phyloP scores from a whole-genome alignment of 2,113 vertebrate species.

The Petrocephalus microphthalmus region DNA sequence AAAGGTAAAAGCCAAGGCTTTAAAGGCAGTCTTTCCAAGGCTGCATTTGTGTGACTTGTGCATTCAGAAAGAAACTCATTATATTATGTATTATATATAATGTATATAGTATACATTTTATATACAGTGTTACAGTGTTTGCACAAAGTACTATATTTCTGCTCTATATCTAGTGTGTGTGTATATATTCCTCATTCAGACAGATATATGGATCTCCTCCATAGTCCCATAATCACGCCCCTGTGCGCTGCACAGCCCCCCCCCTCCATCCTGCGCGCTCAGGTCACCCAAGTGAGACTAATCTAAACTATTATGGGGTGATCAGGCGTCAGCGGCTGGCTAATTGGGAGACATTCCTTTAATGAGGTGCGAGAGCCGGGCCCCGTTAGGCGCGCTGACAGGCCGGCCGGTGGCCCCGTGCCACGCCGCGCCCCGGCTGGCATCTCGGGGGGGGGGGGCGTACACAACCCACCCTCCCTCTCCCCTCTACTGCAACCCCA shows the following conservation, averaged over 20 bases:
- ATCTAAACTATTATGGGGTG: constrained; percentile 23
- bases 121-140: neutral
- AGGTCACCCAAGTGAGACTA: constrained; percentile 21
- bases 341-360: constrained; percentile 23
- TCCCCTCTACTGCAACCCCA: neutral
- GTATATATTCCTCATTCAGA: neutral
- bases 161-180: too few relatives aligned
- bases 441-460: neutral
- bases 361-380: constrained; percentile 8
- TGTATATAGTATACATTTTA: neutral
- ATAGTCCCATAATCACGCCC: neutral
- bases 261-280: constrained; percentile 2
- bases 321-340: constrained; percentile 19
- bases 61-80: neutral
- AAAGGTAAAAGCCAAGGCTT: neutral
- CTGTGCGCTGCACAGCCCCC: neutral
- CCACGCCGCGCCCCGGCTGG: neutral
- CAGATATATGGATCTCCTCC: neutral
- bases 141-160: neutral
- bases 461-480: neutral
- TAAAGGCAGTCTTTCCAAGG: neutral
- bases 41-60: neutral
- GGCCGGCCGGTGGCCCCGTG: neutral
- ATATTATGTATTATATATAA: neutral
- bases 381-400: neutral